A percentile compares a stretch with the other conserved stretches of the same genome.
Conservation (phyloP, 2,888 invertebrate species). For the Hecatera dysodea region DNA sequence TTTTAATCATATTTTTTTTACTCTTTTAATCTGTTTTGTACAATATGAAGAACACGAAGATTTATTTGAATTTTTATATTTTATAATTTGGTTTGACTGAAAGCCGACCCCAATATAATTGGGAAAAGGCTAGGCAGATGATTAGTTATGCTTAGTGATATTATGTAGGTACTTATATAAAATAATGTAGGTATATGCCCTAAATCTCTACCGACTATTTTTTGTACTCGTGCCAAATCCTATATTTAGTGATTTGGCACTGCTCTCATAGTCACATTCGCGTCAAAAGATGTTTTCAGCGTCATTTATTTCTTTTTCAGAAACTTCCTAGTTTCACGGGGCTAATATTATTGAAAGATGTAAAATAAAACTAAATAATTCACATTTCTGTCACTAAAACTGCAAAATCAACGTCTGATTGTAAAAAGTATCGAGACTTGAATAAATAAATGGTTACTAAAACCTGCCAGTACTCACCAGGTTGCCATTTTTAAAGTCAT, state of each 20-base stretch:
- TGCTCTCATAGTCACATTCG: background rate
- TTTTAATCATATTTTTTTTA: too few relatives aligned
- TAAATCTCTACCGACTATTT: background rate
- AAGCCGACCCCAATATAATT: too few relatives aligned
- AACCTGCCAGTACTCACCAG: background rate
- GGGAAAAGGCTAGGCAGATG: too few relatives aligned
- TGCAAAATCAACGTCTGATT: background rate
- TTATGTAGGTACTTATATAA: background rate
- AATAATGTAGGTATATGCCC: background rate
- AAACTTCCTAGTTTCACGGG: constrained; percentile 8
- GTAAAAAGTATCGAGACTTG: too few relatives aligned
- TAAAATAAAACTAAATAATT: background rate
- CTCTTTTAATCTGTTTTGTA: too few relatives aligned
- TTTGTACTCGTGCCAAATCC: constrained; percentile 44
- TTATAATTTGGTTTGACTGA: too few relatives aligned
- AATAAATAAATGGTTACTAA: background rate
- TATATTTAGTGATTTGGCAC: constrained; percentile 50
- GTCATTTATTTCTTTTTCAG: background rate
- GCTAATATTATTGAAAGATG: background rate
- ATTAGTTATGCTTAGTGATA: background rate
- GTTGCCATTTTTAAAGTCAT: constrained; percentile 2
- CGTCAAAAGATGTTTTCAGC: constrained; percentile 16
- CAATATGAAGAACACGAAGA: too few relatives aligned
- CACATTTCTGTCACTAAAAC: background rate
- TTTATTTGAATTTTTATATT: too few relatives aligned